phyloP scores from a whole-genome alignment of 2,113 vertebrate species.

The Cacatua alba region DNA sequence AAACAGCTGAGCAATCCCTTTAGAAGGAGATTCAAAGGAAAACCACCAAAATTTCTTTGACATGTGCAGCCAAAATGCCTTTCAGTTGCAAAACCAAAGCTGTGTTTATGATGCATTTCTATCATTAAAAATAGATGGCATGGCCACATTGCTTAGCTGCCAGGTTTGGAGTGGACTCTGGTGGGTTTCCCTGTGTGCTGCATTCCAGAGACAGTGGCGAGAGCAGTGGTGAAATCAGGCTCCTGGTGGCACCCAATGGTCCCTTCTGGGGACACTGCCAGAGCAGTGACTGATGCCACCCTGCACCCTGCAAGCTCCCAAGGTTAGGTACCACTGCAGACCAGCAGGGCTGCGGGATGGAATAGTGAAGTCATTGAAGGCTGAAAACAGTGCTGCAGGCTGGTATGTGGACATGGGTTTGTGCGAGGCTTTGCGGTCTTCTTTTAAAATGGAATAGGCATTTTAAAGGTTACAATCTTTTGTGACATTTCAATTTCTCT shows the following conservation, averaged over 20 bases:
- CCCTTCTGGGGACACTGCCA: not conserved
- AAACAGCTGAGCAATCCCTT: not conserved
- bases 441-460: not conserved
- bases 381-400: not conserved
- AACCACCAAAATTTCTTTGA: not conserved
- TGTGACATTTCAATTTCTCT: conserved; percentile 26
- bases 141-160: not conserved
- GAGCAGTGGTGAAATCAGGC: not conserved
- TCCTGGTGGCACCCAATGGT: not conserved
- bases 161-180: not conserved
- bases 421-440: not conserved
- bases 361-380: not conserved
- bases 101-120: not conserved
- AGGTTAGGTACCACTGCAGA: not conserved
- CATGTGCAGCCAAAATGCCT: not conserved
- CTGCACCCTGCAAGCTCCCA: not conserved
- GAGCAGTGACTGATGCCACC: not conserved
- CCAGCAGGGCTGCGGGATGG: not conserved
- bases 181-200: not conserved
- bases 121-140: not conserved
- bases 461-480: conserved; percentile 47
- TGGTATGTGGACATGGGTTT: not conserved
- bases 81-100: not conserved
- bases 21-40: not conserved
- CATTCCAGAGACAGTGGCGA: not conserved